A percentile compares a stretch with the other conserved stretches of the same genome.
Evolutionary conservation across 2,888 invertebrate genomes (phyloP).

Genomic region (Pomacea canaliculata): DNA sequence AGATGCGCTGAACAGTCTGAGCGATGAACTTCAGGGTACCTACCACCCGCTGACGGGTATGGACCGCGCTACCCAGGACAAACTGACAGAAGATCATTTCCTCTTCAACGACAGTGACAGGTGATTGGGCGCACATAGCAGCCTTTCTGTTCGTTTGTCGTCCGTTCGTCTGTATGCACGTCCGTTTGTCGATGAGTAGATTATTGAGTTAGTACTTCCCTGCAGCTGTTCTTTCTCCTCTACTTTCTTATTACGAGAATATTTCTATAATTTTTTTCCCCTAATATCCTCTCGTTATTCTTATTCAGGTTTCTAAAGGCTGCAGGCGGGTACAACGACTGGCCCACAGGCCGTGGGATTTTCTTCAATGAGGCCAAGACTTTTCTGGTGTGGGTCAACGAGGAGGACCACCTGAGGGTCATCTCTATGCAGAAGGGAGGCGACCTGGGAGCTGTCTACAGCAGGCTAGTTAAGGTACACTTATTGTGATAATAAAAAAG

Average conservation of each 20-base stretch:
- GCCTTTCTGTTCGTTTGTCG: too few species aligned
- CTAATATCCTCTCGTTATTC: too few species aligned
- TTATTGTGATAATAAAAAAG: background rate
- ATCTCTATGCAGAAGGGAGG: constrained; percentile 78
- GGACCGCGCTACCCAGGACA: constrained; percentile 48
- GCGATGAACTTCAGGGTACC: constrained; percentile 59
- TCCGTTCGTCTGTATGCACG: too few species aligned
- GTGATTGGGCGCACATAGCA: background rate
- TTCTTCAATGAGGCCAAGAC: constrained; percentile 84
- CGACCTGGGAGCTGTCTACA: constrained; percentile 60
- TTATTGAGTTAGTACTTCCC: too few species aligned
- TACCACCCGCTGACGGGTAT: constrained; percentile 66
- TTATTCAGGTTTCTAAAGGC: constrained; percentile 46
- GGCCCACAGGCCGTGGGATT: constrained; percentile 94
- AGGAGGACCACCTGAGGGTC: constrained; percentile 89
- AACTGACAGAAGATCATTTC: constrained; percentile 59
- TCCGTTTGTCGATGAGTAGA: too few species aligned
- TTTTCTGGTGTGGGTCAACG: constrained; percentile 90
- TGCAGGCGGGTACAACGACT: constrained; percentile 77
- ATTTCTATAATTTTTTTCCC: too few species aligned
- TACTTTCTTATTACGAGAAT: too few species aligned
- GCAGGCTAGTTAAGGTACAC: constrained; percentile 55
- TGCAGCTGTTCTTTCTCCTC: too few species aligned
- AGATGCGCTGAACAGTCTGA: constrained; percentile 45
- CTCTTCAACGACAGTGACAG: constrained; percentile 49